Percentiles rank a stretch among this genome's conserved stretches.
Evolutionary conservation across 2,888 invertebrate species (phyloP).

Genomic region (Branchipolynoe longqiensis): DNA sequence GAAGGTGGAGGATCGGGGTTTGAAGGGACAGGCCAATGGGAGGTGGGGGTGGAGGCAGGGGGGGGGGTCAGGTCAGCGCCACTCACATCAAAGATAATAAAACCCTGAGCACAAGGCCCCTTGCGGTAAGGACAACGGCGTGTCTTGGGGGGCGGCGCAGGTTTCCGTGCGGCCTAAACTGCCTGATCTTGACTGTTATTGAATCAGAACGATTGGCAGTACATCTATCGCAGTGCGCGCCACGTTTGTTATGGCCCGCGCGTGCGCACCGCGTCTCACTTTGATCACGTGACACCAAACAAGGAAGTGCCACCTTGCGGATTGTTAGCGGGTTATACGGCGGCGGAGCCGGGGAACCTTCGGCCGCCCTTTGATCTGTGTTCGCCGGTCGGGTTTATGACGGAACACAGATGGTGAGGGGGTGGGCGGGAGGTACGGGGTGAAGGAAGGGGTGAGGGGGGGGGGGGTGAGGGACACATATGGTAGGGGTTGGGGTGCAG

Average conservation of each 20-base stretch:
- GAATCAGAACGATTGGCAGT: conserved; percentile 47
- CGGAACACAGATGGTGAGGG: no score
- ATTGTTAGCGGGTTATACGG: conserved; percentile 16
- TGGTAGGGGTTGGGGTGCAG: no score
- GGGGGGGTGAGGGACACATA: no score
- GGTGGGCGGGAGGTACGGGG: no score
- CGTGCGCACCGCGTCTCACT: conserved; percentile 12
- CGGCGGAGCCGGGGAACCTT: neutral
- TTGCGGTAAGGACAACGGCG: conserved; percentile 35
- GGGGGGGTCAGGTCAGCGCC: conserved; percentile 1
- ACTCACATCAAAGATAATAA: conserved; percentile 48
- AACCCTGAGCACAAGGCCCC: conserved; percentile 13
- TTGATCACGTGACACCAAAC: conserved; percentile 46
- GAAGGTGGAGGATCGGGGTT: conserved; percentile 8
- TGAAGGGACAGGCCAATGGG: neutral
- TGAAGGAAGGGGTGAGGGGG: no score
- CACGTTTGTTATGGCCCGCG: conserved; percentile 43
- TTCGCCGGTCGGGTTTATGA: neutral
- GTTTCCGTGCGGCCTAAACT: conserved; percentile 1
- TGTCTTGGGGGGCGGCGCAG: conserved; percentile 1
- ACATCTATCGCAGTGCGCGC: conserved; percentile 31
- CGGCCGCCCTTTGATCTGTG: conserved; percentile 14
- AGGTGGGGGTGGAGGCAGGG: neutral
- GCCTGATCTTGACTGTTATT: conserved; percentile 49
- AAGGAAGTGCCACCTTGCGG: conserved; percentile 18